A percentile compares a stretch with the other conserved stretches of the same genome.
phyloP scores from a whole-genome alignment of 2,797 vertebrate species.

The Babyrousa celebensis region DNA sequence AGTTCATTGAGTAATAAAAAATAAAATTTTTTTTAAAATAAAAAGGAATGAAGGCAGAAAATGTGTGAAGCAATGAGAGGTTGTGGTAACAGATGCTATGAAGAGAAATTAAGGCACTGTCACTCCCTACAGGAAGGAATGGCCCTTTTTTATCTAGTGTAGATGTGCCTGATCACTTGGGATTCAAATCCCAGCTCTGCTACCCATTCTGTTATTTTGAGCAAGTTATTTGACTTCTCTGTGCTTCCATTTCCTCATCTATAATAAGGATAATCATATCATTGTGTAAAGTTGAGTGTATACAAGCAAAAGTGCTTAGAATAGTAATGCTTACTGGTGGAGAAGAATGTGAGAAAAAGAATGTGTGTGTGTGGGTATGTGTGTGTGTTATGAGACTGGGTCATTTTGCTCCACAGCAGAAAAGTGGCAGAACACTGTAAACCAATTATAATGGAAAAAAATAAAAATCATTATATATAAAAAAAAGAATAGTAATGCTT shows the following conservation, averaged over 20 bases:
- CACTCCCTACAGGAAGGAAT: not conserved
- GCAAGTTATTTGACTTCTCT: not conserved
- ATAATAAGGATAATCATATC: not conserved
- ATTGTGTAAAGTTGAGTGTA: not conserved
- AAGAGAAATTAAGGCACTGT: not conserved
- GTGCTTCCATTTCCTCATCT: not conserved
- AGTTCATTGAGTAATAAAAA: too few species aligned
- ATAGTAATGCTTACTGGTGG: not conserved
- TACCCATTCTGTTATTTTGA: not conserved
- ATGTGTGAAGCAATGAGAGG: not conserved
- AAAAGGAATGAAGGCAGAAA: not conserved
- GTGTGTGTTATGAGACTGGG: too few species aligned
- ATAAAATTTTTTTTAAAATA: not conserved
- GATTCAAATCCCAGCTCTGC: not conserved
- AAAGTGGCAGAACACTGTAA: too few species aligned
- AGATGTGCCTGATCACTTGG: not conserved
- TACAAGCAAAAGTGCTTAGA: not conserved
- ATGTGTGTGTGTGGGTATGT: too few species aligned
- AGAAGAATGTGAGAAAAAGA: too few species aligned
- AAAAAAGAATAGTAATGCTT: not conserved
- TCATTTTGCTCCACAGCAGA: too few species aligned
- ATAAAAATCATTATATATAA: too few species aligned
- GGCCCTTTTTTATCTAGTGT: not conserved
- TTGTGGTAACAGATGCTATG: not conserved
- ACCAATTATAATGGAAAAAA: too few species aligned